Evolutionary conservation across 2,888 invertebrate genomes (phyloP), one percentile per base, ranked within the genome.

Genomic region (Polyommatus iphigenia): DNA sequence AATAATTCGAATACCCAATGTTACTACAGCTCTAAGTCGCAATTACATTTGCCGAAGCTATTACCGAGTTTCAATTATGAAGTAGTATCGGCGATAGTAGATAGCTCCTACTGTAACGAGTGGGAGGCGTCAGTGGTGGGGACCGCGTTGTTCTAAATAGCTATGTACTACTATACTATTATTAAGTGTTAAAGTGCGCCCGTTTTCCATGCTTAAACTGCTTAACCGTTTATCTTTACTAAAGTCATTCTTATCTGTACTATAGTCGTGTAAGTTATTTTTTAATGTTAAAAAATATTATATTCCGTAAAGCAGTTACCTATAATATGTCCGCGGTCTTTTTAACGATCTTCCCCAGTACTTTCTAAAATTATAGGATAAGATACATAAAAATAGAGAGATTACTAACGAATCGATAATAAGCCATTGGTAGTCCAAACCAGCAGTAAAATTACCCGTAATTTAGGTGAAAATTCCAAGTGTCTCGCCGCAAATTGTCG

Each of bases 31-130:
- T 76, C 79, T 73, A 62, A 62, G 78, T 71, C 76, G 77, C 79
- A 80, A 82, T 80, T 80, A 80, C 79, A 80, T 76, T 46, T 54
- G 77, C 71, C 50, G 79, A 77, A 79, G 75, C 80, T 76, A 83
- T 81, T 82, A 81, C 80, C 80, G 80, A 81, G 81, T 82, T 83
- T 83, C 82, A 81, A 83, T 83, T 82, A 81, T 81, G 80, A 81
- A 82, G 82, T 80, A 81, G 79, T 80, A 80, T 79, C 80, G 79
- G 80, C 13, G 24, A 62, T 62, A 24, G 78, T 79, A 78, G 78
- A 71, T 62, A 62, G 62, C 24, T 62, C 24, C 13, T 24, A 62
- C 62, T 13, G 62, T 62, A 62, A 62, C 62, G 13, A 62, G 24
- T 20, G 13, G 62, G 62, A 62, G 62, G 62, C 8, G 24, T 13